Base-by-base conservation (phyloP, 2,113 vertebrate species). In the Crotophaga sulcirostris region DNA sequence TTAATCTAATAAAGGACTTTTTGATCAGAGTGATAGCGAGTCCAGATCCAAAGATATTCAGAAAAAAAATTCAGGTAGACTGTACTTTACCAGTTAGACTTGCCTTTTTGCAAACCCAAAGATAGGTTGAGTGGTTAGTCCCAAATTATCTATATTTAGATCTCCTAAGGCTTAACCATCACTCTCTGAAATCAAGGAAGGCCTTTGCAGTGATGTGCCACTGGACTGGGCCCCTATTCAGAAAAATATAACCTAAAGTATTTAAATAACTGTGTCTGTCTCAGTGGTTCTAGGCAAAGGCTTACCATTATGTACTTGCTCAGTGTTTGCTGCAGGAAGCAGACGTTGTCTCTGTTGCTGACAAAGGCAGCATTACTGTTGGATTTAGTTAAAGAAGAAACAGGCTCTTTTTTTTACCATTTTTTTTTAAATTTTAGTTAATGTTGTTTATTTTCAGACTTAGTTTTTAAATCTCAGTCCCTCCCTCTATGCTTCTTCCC, bases 391-490 rank as follows among this genome's bases (percentile, higher is more conserved):
- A 52, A 84, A 91, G 69, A 87, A 84, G 68, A 91, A 86, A 75
- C 7, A 8, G n/a, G 9, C 36, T 44, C 40, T 47, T 29, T 66
- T 64, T 80, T 64, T 54, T 52, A 9, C 31, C 20, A 29, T 54
- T 33, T 42, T 56, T 90, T 73, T 82, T 73, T n/a, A 29, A 49
- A 83, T 74, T 95, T 93, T 66, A 34, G n/a, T 34, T 93, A 56
- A 21, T 0, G 2, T 51, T 89, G 33, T 64, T 93, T 93, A 54
- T 60, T 94, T 95, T 45, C 38, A 34, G 33, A 45, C 72, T 90
- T 92, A 44, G 51, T 89, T 90, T 88, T 85, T 62, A 33, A 90
- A 92, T 95, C 84, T 89, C 77, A 86, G 68, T 60, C 88, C 62
- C 44, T 93, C 83, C 75, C 69, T 96, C 56, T 63, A 4, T 16